Evolutionary conservation across 2,797 vertebrate genomes (phyloP).

Genomic region (Gobionotothen gibberifrons): DNA sequence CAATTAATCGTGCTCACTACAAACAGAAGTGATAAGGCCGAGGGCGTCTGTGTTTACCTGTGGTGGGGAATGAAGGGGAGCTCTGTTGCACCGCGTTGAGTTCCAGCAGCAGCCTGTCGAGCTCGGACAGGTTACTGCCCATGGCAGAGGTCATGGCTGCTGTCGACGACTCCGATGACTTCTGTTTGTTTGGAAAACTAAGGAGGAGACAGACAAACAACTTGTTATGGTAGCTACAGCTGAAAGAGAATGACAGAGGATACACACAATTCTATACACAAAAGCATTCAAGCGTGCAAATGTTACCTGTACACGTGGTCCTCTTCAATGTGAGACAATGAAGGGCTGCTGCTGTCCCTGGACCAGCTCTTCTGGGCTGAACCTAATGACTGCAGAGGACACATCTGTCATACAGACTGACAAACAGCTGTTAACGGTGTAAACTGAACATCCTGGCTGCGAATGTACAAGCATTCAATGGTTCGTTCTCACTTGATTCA

Average conservation of each 20-base stretch:
- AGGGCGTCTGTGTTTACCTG: conserved; percentile 80
- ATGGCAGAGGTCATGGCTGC: conserved; percentile 91
- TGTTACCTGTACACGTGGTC: conserved; percentile 97
- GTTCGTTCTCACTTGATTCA: too few relatives aligned
- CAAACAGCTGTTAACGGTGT: background rate
- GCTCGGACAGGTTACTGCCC: conserved; percentile 96
- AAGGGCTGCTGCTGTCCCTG: conserved; percentile 85
- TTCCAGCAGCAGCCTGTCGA: conserved; percentile 95
- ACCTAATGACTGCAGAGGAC: conserved; percentile 79
- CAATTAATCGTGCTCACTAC: background rate
- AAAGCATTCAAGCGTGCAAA: background rate
- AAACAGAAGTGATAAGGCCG: background rate
- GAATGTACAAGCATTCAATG: too few relatives aligned
- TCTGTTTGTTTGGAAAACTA: conserved; percentile 98
- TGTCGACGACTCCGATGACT: conserved; percentile 90
- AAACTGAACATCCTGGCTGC: too few relatives aligned
- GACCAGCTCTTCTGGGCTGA: conserved; percentile 87
- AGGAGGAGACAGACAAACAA: conserved; percentile 24
- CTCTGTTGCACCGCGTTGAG: conserved; percentile 95
- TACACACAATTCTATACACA: background rate
- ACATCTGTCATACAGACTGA: conserved; percentile 20
- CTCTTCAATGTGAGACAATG: conserved; percentile 88
- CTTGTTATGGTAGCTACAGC: background rate
- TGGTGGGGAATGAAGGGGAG: conserved; percentile 86
- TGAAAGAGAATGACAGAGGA: background rate